Evolutionary conservation across 2,888 invertebrate genomes (phyloP), one percentile per base, ranked within the genome.

Genomic region (Tryphoninae sp.): DNA sequence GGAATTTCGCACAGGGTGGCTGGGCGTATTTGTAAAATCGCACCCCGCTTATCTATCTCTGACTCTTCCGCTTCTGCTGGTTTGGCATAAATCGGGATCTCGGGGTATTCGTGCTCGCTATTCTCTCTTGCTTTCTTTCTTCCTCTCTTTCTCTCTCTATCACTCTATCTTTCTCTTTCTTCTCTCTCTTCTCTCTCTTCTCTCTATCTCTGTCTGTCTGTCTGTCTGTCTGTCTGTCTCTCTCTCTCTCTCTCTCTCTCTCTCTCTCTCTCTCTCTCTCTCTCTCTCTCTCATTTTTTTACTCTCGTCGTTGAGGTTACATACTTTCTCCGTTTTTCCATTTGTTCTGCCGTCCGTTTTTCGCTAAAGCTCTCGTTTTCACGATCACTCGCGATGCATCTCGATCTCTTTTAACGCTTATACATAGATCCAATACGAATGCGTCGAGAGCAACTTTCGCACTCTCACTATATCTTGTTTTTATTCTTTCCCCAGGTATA

Each of bases 51-150:
- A 82, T 76, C 71, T 78, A 58, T 64, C 61, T 61, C 22, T 53
- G 2, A 23, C 51, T 16, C 26, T 19, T 26, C 11, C 61, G 11
- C 77, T 51, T 64, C 62, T 72, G 72, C 68, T 80, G 78, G 81
- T 78, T 81, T 78, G 78, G 78, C 81, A 81, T 81, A 81, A 81
- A 78, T 81, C 74, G 69, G 74, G 69, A 81, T 78, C 74, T 59
- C 73, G 74, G 33, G 33, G 33, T 33, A 78, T 68, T 59, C 49
- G 22, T 49, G 53, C 67, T 49, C 42, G 11, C 65, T 19, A 51
- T 58, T 59, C 51, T 40, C 40, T 69, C 23, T 62, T 62, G 42
- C 59, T 73, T 23, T 23, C 55, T 62, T 62, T 75, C 64, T 22
- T 59, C 22, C 65, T 55, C 59, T 53, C 45, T 9, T 1, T 19